A percentile compares a stretch with the other conserved stretches of the same genome.
Conservation (phyloP, 2,888 invertebrate species). For the Trachelus iudaicus region DNA sequence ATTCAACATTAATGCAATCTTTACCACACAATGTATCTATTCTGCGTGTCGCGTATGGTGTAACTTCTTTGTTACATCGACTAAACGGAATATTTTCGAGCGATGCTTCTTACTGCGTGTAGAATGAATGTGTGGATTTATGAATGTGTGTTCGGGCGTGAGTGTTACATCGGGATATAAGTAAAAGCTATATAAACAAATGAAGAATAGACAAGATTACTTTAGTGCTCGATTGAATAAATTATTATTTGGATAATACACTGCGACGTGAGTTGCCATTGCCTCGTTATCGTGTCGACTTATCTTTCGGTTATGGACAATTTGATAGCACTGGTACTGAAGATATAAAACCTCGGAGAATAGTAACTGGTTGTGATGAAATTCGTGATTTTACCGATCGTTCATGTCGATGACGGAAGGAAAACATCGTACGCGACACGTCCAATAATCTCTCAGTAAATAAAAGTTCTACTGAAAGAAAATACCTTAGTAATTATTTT, state of each 20-base stretch:
- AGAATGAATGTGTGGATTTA: background rate
- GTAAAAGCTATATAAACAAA: background rate
- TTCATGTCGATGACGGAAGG: background rate
- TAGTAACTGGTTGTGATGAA: background rate
- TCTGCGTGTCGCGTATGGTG: background rate
- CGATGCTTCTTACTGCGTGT: background rate
- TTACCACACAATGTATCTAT: background rate
- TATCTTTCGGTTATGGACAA: background rate
- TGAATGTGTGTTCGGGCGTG: background rate
- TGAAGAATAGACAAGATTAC: background rate
- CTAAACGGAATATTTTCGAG: no score
- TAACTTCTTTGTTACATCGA: background rate
- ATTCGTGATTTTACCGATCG: background rate
- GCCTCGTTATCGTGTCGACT: background rate
- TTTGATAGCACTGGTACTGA: background rate
- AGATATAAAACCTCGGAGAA: background rate
- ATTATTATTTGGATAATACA: background rate
- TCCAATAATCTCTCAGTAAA: slow-evolving; percentile 32
- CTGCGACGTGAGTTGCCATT: background rate
- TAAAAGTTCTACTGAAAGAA: slow-evolving; percentile 57
- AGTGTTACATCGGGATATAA: background rate
- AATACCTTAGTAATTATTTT: slow-evolving; percentile 61
- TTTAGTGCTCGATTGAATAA: background rate
- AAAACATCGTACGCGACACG: slow-evolving; percentile 30
- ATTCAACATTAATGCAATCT: background rate